Evolutionary conservation across 2,113 vertebrate genomes (phyloP).

Genomic region (Peromyscus leucopus): DNA sequence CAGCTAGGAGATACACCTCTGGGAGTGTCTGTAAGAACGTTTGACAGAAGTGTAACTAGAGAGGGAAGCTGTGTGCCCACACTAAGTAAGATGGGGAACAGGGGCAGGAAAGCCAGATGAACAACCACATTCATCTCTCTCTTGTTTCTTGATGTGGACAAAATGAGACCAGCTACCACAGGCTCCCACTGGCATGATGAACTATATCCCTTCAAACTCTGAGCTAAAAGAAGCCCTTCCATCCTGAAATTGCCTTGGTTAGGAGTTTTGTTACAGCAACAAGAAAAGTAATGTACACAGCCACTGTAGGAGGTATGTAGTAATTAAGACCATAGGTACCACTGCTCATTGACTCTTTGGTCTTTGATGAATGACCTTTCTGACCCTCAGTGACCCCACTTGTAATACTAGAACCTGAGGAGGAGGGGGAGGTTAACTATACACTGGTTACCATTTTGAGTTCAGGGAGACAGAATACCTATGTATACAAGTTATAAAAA

Average conservation of each 20-base stretch:
- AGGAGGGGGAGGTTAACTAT: background rate
- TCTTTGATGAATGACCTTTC: conserved; percentile 7
- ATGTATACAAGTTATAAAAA: background rate
- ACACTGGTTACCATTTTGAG: background rate
- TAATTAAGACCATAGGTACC: background rate
- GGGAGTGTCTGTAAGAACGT: background rate
- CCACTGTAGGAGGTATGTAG: background rate
- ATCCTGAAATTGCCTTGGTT: background rate
- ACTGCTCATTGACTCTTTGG: background rate
- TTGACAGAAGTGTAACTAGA: background rate
- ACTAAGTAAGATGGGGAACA: background rate
- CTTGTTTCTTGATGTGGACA: background rate
- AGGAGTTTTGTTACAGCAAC: background rate
- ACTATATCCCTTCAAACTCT: background rate
- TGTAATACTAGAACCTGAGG: background rate
- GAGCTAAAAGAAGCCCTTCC: background rate
- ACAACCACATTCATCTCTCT: background rate
- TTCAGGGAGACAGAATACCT: background rate
- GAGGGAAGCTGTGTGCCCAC: background rate
- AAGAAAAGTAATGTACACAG: background rate
- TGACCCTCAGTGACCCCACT: background rate
- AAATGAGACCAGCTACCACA: background rate
- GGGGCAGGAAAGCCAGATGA: background rate
- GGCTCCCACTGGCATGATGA: background rate
- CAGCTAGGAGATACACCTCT: background rate